Evolutionary conservation across 1,140 invertebrate genomes (phyloP), one percentile per base, ranked within the genome.

Genomic region (Cydia fagiglandana): DNA sequence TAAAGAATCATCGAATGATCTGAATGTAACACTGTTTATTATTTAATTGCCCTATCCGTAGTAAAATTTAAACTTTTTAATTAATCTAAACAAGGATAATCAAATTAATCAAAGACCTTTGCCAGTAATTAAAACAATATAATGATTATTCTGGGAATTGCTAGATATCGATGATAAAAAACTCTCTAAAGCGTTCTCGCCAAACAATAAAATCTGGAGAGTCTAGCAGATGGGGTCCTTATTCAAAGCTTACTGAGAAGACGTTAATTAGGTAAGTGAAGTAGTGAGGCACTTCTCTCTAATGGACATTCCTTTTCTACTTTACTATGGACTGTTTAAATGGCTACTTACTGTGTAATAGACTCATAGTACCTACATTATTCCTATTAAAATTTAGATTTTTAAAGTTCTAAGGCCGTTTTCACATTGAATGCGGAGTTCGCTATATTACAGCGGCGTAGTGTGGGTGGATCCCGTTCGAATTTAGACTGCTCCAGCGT

Each of bases 1-100:
- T 92, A 92, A 92, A 92, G 77, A 88, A 80, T 90, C 88, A 92
- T 91, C 89, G 88, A 89, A 90, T 89, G 86, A 91, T 92, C 89
- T 92, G 88, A 91, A 89, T 92, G 91, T 92, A 88, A 74, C 47
- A 28, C 30, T 73, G 82, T 81, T 84, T 91, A 91, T 91, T 83
- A 86, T 87, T 90, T 80, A 20, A 64, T 12, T 38, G 70, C 74
- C 38, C 9, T 61, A 12, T 24, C 56, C 56, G 9, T 4, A 20
- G 6, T 4, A 4, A n/a, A 20, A 0, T 61, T 12, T 7, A n/a
- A n/a, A n/a, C n/a, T 20, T 24, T 10, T 9, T 53, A 12, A 3
- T 50, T 50, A 50, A 17, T 47, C 45, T 50, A 4, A 41, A 41
- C 38, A 10, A 9, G 9, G 7, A 2, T 41, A 41, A 53, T n/a